phyloP scores from a whole-genome alignment of 2,888 invertebrate species.

The Drosophila anomalata region DNA sequence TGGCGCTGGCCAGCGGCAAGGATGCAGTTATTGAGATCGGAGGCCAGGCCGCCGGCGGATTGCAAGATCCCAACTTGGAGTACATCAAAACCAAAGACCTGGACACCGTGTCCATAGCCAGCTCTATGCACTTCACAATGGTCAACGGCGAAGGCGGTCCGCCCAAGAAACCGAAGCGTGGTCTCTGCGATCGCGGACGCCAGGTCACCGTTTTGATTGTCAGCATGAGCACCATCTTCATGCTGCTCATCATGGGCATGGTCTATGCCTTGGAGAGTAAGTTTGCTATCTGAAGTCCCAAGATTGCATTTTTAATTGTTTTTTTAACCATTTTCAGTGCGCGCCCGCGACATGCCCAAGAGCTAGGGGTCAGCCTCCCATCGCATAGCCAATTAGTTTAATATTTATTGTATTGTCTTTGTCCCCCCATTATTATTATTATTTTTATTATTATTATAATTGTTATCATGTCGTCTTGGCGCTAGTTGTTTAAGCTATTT shows the following conservation, averaged over 20 bases:
- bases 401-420: constrained; percentile 66
- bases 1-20: constrained; percentile 64
- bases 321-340: constrained; percentile 84
- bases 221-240: constrained; percentile 92
- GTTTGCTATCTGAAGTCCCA: constrained; percentile 80
- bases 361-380: constrained; percentile 65
- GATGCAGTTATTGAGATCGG: constrained; percentile 81
- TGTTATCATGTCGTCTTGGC: constrained; percentile 67
- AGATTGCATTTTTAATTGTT: neutral
- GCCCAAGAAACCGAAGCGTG: constrained; percentile 86
- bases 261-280: constrained; percentile 94
- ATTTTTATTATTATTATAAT: constrained; percentile 51
- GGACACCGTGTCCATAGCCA: constrained; percentile 91
- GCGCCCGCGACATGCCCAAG: constrained; percentile 84
- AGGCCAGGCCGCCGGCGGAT: constrained; percentile 11
- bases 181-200: constrained; percentile 90
- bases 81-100: constrained; percentile 84
- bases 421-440: constrained; percentile 47
- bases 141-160: constrained; percentile 90
- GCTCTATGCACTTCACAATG: constrained; percentile 94
- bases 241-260: constrained; percentile 91
- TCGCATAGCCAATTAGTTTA: constrained; percentile 56
- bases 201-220: constrained; percentile 92
- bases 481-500: constrained; percentile 74
- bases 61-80: constrained; percentile 80